Evolutionary conservation across 2,888 invertebrate genomes (phyloP).

Genomic region (Serrognathus titanus): DNA sequence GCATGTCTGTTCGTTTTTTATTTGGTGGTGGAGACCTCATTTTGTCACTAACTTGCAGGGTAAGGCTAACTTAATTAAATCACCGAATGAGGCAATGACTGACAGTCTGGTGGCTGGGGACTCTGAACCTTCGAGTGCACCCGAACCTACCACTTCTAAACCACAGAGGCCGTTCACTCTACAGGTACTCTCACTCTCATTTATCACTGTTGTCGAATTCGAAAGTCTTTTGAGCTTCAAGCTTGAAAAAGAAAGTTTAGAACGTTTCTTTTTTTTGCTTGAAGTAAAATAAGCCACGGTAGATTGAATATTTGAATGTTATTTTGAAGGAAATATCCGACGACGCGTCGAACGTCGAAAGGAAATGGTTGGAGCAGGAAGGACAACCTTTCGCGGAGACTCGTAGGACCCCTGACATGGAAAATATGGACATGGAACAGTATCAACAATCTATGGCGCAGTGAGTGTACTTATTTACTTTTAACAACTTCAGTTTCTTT

Average conservation of each 20-base stretch:
- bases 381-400: slow-evolving; percentile 58
- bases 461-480: slow-evolving; percentile 52
- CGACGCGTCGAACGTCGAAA: slow-evolving; percentile 56
- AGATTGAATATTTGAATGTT: no score
- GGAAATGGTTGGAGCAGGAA: slow-evolving; percentile 65
- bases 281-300: no score
- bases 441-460: slow-evolving; percentile 68
- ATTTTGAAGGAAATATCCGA: slow-evolving; percentile 56
- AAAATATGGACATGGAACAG: slow-evolving; percentile 71
- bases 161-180: slow-evolving; percentile 59
- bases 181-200: slow-evolving; percentile 56
- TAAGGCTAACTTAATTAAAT: slow-evolving; percentile 49
- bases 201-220: neutral
- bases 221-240: neutral
- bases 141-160: slow-evolving; percentile 42
- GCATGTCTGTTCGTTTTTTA: no score
- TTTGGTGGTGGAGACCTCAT: slow-evolving; percentile 11
- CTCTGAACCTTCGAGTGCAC: slow-evolving; percentile 42
- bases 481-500: no score
- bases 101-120: slow-evolving; percentile 41
- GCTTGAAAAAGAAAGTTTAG: no score
- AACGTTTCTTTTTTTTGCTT: no score
- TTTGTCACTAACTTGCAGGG: slow-evolving; percentile 48
- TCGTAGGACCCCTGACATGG: slow-evolving; percentile 70
- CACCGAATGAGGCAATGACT: slow-evolving; percentile 39